Conservation (phyloP, 1,140 invertebrate genomes). For the Sarcophaga peregrina region DNA sequence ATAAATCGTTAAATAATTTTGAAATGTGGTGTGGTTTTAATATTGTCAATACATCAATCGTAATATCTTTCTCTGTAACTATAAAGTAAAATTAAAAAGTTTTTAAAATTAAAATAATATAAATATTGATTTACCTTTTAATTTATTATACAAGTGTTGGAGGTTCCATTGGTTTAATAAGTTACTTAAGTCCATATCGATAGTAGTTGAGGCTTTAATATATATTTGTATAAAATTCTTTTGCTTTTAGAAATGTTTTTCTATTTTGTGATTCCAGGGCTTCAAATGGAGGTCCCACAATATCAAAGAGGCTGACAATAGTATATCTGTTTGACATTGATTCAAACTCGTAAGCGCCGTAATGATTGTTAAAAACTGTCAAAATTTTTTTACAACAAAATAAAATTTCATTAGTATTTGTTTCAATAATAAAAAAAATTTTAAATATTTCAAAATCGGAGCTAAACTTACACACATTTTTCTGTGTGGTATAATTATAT, state of each 20-base stretch:
- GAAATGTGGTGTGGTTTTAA: not conserved
- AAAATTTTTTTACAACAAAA: not conserved
- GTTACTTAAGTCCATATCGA: not conserved
- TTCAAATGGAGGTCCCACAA: not conserved
- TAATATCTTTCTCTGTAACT: not conserved
- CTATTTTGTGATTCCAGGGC: not conserved
- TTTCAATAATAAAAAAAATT: not conserved
- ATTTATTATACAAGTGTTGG: not conserved
- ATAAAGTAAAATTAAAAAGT: not conserved
- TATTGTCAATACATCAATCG: not conserved
- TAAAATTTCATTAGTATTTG: not conserved
- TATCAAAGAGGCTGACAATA: not conserved
- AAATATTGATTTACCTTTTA: not conserved
- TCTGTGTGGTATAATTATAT: not conserved
- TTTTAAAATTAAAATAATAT: not conserved
- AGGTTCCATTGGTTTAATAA: not conserved
- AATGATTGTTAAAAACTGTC: not conserved
- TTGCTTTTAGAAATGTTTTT: not conserved
- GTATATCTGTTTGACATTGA: not conserved
- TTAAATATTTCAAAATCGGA: not conserved
- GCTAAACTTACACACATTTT: not conserved
- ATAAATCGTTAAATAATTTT: not conserved
- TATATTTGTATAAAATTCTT: constrained; percentile 3
- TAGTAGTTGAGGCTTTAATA: not conserved
- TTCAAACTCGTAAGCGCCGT: not conserved